These are phyloP conservation scores for Gallinago undulata DNA, from an alignment of 2,113 vertebrate species.

Conservation along the genomic window DNA sequence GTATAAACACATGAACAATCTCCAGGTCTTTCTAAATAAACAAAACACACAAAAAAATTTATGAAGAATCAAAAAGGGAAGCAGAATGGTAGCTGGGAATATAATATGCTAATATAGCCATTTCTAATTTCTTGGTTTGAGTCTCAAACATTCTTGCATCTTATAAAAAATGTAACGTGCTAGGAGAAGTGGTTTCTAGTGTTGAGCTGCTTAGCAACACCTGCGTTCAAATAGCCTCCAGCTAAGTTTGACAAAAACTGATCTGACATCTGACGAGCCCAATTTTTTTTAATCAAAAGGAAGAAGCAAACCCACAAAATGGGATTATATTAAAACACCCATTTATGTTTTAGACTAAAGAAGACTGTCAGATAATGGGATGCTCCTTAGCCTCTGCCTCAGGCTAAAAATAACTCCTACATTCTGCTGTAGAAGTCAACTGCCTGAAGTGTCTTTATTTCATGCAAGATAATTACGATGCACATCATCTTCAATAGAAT, in stretches of 20 bases:
- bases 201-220: slow-evolving; percentile 33
- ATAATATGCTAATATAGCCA: not conserved
- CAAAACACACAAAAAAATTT: not conserved
- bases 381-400: not conserved
- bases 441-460: not conserved
- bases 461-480: not conserved
- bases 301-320: slow-evolving; percentile 5
- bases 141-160: not conserved
- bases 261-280: not conserved
- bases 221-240: not conserved
- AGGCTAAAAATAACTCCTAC: not conserved
- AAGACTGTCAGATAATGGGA: not conserved
- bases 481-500: not conserved
- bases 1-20: not conserved
- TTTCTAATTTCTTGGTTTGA: not conserved
- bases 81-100: not conserved
- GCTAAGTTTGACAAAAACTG: slow-evolving; percentile 3
- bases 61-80: not conserved
- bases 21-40: not conserved
- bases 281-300: not conserved
- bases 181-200: not conserved
- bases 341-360: slow-evolving; percentile 2
- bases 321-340: not conserved
- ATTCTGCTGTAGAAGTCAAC: not conserved
- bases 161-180: not conserved